Conservation (phyloP, 1,140 invertebrate genomes). For the Andrena cerasifolii region DNA sequence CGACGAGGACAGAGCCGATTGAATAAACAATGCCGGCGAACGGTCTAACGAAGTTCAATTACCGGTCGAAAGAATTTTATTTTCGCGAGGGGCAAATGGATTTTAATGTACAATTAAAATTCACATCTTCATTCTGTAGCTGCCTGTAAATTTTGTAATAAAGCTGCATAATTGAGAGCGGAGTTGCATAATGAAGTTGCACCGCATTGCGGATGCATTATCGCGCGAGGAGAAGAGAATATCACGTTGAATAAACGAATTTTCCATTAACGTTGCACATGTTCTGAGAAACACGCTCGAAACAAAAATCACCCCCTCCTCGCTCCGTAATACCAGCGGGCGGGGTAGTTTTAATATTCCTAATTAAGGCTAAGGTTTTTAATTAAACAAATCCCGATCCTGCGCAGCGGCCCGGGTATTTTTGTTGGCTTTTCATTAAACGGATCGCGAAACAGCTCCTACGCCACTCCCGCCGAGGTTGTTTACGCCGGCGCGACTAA, state of each 20-base stretch:
- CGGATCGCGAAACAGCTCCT: neutral
- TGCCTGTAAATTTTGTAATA: slow-evolving; percentile 35
- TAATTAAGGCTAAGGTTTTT: slow-evolving; percentile 19
- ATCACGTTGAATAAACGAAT: slow-evolving; percentile 26
- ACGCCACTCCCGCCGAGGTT: neutral
- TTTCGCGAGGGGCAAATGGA: slow-evolving; percentile 12
- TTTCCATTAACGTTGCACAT: slow-evolving; percentile 25
- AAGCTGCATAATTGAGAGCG: slow-evolving; percentile 38
- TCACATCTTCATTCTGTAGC: neutral
- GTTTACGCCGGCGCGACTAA: no score
- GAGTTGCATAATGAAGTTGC: slow-evolving; percentile 44
- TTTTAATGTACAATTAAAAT: slow-evolving; percentile 49
- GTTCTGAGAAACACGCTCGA: neutral
- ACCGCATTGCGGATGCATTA: slow-evolving; percentile 2
- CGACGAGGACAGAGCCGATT: neutral
- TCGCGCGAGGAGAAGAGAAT: neutral
- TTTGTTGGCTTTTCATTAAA: slow-evolving; percentile 22
- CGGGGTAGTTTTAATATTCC: slow-evolving; percentile 9
- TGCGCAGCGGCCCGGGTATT: neutral
- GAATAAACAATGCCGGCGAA: slow-evolving; percentile 31
- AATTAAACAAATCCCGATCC: slow-evolving; percentile 17
- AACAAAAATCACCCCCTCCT: neutral
- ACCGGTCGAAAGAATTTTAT: slow-evolving; percentile 8
- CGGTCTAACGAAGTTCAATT: slow-evolving; percentile 21
- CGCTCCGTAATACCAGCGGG: neutral